A percentile compares a stretch with the other conserved stretches of the same genome.
These are phyloP conservation scores for Papilio polytes DNA, from an alignment of 1,140 invertebrate genomes.

Conservation along the genomic window DNA sequence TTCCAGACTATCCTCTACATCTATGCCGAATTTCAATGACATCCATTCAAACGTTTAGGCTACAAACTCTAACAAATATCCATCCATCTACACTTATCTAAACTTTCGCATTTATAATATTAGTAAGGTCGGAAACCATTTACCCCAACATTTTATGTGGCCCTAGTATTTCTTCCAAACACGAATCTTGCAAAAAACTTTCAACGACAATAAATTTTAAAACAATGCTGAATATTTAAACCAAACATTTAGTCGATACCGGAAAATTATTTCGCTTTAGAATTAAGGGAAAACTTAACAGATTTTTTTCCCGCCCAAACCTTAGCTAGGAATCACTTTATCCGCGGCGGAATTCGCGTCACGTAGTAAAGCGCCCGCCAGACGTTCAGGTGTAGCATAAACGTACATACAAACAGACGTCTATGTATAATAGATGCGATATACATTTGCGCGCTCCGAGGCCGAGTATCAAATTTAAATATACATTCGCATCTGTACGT, in stretches of 20 bases:
- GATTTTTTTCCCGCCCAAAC: not conserved
- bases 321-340: slow-evolving; percentile 19
- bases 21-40: too few species aligned
- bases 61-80: too few species aligned
- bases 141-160: not conserved
- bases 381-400: slow-evolving; percentile 45
- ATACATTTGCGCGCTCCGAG: slow-evolving; percentile 45
- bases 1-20: too few species aligned
- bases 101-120: too few species aligned
- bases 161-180: not conserved
- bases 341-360: slow-evolving; percentile 41
- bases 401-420: slow-evolving; percentile 45
- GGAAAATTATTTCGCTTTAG: not conserved
- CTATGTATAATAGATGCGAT: slow-evolving; percentile 38
- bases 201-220: too few species aligned
- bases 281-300: not conserved
- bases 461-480: slow-evolving; percentile 71
- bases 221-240: too few species aligned
- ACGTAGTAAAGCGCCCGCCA: slow-evolving; percentile 43
- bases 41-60: too few species aligned
- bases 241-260: too few species aligned
- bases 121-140: too few species aligned
- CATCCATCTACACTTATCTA: too few species aligned
- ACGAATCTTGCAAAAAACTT: too few species aligned
- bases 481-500: slow-evolving; percentile 69